A percentile compares a stretch with the other conserved stretches of the same genome.
Evolutionary conservation across 2,888 invertebrate genomes (phyloP).

Genomic region (Tetrapedia diversipes): DNA sequence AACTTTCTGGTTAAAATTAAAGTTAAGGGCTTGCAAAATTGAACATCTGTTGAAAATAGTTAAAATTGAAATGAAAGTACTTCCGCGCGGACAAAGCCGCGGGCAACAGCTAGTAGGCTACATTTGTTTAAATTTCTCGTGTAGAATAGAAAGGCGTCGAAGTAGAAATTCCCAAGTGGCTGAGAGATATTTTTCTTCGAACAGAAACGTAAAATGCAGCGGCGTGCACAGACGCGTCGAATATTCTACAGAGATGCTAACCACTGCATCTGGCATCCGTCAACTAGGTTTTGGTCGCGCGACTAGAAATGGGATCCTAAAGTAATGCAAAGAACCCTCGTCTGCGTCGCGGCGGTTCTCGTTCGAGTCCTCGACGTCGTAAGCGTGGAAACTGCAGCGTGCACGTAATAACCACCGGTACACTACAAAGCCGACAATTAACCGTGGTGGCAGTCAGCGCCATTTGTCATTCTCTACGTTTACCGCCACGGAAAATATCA

Average conservation of each 20-base stretch:
- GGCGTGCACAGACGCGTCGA: not conserved
- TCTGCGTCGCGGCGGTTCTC: not conserved
- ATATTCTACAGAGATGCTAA: not conserved
- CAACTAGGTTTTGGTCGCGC: not conserved
- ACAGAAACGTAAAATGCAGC: too few species aligned
- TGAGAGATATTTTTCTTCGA: too few species aligned
- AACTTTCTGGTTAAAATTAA: too few species aligned
- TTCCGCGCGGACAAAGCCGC: too few species aligned
- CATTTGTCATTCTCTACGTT: slow-evolving; percentile 41
- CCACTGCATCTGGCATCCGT: slow-evolving; percentile 6
- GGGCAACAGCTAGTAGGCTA: too few species aligned
- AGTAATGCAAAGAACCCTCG: slow-evolving; percentile 17
- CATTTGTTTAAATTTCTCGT: too few species aligned
- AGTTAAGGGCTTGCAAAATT: too few species aligned
- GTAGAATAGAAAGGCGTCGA: too few species aligned
- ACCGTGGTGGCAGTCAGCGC: slow-evolving; percentile 33
- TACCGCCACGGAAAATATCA: slow-evolving; percentile 37
- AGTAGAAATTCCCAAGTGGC: too few species aligned
- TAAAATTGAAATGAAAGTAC: too few species aligned
- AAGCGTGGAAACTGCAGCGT: slow-evolving; percentile 9
- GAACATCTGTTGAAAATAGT: too few species aligned
- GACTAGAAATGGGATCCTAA: not conserved
- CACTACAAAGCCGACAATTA: slow-evolving; percentile 50
- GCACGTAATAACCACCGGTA: slow-evolving; percentile 42
- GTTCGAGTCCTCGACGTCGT: not conserved